Percentiles rank a stretch among this genome's conserved stretches.
phyloP scores from a whole-genome alignment of 35 echinoderm and acorn worm species.

The Heliocidaris erythrogramma region DNA sequence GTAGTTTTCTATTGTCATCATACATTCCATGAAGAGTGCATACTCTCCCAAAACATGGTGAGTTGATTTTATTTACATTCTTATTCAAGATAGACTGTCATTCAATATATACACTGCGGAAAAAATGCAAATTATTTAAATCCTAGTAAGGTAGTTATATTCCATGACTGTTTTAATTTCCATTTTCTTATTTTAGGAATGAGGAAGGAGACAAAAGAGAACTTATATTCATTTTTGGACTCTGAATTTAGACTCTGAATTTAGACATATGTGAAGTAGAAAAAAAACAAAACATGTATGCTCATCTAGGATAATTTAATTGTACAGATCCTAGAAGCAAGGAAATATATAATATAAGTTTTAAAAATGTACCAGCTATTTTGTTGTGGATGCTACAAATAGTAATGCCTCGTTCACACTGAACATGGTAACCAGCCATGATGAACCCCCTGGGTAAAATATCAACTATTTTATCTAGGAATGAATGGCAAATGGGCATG shows the following conservation, averaged over 20 bases:
- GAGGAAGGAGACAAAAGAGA: too few species aligned
- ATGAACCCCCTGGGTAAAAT: too few species aligned
- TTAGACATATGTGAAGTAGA: neutral
- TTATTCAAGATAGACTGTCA: neutral
- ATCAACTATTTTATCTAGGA: too few species aligned
- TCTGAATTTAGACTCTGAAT: neutral
- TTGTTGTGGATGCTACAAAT: too few species aligned
- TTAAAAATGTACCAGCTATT: too few species aligned
- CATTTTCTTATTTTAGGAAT: neutral
- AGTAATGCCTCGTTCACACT: too few species aligned
- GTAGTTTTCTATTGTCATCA: constrained; percentile 95
- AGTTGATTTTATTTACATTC: constrained; percentile 21
- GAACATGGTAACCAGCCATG: too few species aligned
- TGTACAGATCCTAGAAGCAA: too few species aligned
- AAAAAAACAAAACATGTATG: neutral
- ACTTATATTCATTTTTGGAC: neutral
- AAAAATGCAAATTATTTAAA: neutral
- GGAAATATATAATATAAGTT: too few species aligned
- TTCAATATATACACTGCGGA: neutral
- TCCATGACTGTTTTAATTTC: neutral
- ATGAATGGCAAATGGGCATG: too few species aligned
- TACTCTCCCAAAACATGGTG: constrained; percentile 85
- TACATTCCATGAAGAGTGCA: constrained; percentile 90
- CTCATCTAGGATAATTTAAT: too few species aligned
- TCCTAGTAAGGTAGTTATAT: neutral